Evolutionary conservation across 2,888 invertebrate genomes (phyloP).

Genomic region (Aphodius granarius): DNA sequence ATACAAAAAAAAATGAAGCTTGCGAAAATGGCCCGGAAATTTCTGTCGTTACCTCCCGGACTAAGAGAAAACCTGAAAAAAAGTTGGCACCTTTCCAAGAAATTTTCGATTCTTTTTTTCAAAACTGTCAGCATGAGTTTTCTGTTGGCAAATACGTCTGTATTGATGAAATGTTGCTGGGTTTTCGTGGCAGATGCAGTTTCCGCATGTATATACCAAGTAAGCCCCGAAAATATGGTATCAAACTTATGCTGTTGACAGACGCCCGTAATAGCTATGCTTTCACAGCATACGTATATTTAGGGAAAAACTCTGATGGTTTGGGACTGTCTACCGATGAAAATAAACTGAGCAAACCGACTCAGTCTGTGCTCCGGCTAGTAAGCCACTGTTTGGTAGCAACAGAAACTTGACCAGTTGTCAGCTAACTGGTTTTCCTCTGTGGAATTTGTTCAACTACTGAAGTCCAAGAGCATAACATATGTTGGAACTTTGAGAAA

Average conservation of each 20-base stretch:
- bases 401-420: neutral
- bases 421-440: neutral
- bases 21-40: too few relatives aligned
- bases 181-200: conserved; percentile 24
- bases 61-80: neutral
- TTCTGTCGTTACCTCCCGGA: too few relatives aligned
- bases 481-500: neutral
- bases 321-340: neutral
- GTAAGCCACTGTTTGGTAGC: neutral
- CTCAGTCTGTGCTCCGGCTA: neutral
- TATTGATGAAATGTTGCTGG: conserved; percentile 29
- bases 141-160: neutral
- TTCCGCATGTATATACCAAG: conserved; percentile 33
- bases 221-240: conserved; percentile 40
- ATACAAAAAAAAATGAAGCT: too few relatives aligned
- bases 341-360: neutral
- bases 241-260: conserved; percentile 34
- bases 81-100: neutral
- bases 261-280: conserved; percentile 35
- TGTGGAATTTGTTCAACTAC: neutral
- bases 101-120: neutral
- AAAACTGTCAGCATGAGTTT: neutral
- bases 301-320: neutral
- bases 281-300: conserved; percentile 33
- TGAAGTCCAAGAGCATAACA: neutral